phyloP scores from a whole-genome alignment of 2,888 invertebrate genomes.

The Elysia crispata region DNA sequence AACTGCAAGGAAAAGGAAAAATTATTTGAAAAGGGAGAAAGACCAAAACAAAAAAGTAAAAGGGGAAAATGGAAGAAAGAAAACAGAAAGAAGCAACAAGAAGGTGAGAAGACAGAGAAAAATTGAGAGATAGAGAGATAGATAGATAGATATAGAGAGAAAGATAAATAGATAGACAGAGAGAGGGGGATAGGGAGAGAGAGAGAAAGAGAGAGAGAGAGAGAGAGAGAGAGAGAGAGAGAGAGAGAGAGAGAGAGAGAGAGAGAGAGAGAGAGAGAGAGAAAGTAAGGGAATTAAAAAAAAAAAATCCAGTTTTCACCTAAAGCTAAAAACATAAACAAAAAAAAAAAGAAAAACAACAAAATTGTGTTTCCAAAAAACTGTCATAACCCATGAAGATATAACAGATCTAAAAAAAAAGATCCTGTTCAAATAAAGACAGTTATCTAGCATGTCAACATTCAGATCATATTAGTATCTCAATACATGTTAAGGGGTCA shows the following conservation, averaged over 20 bases:
- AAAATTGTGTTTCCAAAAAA: no score
- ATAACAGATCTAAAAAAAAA: no score
- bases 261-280: not conserved
- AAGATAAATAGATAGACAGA: not conserved
- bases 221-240: not conserved
- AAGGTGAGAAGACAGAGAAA: not conserved
- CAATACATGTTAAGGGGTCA: no score
- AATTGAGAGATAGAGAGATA: not conserved
- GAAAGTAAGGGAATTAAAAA: not conserved
- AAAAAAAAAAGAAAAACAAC: no score
- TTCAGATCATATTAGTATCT: no score
- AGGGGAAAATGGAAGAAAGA: not conserved
- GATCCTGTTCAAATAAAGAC: no score
- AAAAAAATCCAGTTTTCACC: no score
- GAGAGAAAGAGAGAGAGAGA: not conserved
- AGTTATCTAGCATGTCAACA: no score
- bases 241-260: conserved; percentile 13
- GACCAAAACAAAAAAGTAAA: not conserved
- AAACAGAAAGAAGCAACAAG: not conserved
- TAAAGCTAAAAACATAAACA: no score
- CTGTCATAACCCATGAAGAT: no score
- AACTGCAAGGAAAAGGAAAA: not conserved
- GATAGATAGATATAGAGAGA: not conserved
- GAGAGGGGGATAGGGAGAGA: not conserved
- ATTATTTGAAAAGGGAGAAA: not conserved